These are phyloP conservation scores for Candoia aspera DNA, from an alignment of 2,113 vertebrate genomes.

Conservation along the genomic window DNA sequence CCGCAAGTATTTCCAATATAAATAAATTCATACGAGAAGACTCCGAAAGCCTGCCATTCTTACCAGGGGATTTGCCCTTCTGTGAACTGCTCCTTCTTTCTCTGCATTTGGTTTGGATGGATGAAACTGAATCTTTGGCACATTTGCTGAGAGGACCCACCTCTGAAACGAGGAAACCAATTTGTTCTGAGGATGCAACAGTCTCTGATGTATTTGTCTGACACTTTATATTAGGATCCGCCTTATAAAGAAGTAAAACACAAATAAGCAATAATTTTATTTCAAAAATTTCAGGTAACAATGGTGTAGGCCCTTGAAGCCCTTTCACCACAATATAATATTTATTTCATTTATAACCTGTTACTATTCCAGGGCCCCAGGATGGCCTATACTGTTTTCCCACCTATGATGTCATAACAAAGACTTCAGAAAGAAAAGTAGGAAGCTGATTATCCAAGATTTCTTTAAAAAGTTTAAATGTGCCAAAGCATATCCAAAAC, in stretches of 20 bases:
- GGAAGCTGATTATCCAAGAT: background rate
- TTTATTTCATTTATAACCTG: background rate
- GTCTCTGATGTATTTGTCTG: conserved; percentile 40
- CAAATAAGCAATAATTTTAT: background rate
- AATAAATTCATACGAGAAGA: background rate
- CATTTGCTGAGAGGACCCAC: conserved; percentile 43
- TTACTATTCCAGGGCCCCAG: background rate
- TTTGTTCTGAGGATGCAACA: conserved; percentile 63
- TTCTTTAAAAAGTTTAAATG: background rate
- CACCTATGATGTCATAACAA: background rate
- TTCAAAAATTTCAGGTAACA: background rate
- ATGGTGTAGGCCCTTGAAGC: background rate
- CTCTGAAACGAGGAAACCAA: conserved; percentile 61
- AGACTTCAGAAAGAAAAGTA: background rate
- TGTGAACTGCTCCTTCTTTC: conserved; percentile 60
- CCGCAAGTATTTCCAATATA: background rate
- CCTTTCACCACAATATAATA: background rate
- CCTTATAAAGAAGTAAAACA: conserved; percentile 42
- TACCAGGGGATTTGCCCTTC: conserved; percentile 60
- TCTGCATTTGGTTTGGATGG: conserved; percentile 52
- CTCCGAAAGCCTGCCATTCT: conserved; percentile 26
- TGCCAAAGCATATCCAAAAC: background rate
- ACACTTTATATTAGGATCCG: conserved; percentile 43
- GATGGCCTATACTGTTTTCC: background rate
- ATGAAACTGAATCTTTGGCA: conserved; percentile 47